Evolutionary conservation across 2,113 vertebrate species (phyloP).

Genomic region (Melanotaenia duboulayi): DNA sequence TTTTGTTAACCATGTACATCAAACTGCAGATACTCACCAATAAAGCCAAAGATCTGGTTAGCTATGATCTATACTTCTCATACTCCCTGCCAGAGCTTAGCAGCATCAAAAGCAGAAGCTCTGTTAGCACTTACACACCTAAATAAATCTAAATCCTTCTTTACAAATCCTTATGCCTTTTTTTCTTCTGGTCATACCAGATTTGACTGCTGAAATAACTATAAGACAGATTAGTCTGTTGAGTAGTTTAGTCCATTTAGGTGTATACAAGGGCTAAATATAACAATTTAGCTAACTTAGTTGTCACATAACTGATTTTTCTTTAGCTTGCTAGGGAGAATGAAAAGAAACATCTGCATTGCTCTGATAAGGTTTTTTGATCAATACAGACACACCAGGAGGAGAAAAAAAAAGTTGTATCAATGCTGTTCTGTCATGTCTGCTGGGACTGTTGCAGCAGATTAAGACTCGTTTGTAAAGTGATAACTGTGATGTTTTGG

Average conservation of each 20-base stretch:
- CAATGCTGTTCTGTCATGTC: conserved; percentile 15
- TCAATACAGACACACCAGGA: conserved; percentile 32
- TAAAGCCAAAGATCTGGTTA: conserved; percentile 59
- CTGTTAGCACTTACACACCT: not conserved
- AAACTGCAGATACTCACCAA: conserved; percentile 64
- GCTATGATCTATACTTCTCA: conserved; percentile 60
- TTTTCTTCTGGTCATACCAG: conserved; percentile 5
- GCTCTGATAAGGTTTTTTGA: conserved; percentile 37
- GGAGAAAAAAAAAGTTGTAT: not conserved
- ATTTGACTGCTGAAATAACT: not conserved
- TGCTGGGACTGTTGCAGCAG: not conserved
- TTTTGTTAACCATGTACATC: conserved; percentile 70
- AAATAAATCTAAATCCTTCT: not conserved
- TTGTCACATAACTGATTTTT: conserved; percentile 4
- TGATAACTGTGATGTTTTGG: conserved; percentile 9
- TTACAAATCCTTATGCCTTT: conserved; percentile 7
- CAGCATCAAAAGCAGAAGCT: not conserved
- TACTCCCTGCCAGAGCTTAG: conserved; percentile 39
- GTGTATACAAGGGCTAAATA: conserved; percentile 16
- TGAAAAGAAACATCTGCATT: not conserved
- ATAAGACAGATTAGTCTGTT: not conserved
- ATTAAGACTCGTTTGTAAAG: not conserved
- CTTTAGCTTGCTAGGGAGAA: not conserved
- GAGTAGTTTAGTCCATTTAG: not conserved
- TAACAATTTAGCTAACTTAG: not conserved